Evolutionary conservation across 1,140 invertebrate species (phyloP).

Genomic region (Cataglyphis hispanica): DNA sequence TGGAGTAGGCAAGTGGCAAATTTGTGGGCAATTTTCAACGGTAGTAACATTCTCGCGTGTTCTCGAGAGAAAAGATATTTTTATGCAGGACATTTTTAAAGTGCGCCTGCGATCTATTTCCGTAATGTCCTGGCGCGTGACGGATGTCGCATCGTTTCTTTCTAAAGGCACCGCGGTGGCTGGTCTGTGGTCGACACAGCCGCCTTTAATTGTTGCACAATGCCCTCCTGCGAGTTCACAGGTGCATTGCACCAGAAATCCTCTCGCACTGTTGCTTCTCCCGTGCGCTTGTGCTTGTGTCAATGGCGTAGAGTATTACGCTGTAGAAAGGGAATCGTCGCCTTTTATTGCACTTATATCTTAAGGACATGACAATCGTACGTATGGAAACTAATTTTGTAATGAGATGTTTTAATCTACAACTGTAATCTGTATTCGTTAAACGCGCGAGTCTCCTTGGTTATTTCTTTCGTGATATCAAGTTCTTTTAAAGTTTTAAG

Average conservation of each 20-base stretch:
- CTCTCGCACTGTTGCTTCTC: conserved; percentile 55
- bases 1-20: no score
- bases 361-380: neutral
- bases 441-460: neutral
- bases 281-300: neutral
- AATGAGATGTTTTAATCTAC: neutral
- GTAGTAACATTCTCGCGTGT: no score
- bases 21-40: no score
- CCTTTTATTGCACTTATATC: neutral
- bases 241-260: conserved; percentile 77
- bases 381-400: neutral
- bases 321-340: neutral
- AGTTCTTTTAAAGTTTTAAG: neutral
- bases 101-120: neutral
- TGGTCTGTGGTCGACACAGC: conserved; percentile 21
- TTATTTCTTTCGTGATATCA: neutral
- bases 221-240: conserved; percentile 66
- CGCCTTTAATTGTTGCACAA: conserved; percentile 68
- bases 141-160: conserved; percentile 25
- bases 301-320: conserved; percentile 40
- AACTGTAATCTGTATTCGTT: neutral
- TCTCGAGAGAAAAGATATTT: neutral
- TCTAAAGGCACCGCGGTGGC: conserved; percentile 47
- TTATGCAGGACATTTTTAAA: neutral
- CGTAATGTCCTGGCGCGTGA: conserved; percentile 34